Evolutionary conservation across 2,797 vertebrate genomes (phyloP).

Genomic region (Pseudotriccus pelzelni): DNA sequence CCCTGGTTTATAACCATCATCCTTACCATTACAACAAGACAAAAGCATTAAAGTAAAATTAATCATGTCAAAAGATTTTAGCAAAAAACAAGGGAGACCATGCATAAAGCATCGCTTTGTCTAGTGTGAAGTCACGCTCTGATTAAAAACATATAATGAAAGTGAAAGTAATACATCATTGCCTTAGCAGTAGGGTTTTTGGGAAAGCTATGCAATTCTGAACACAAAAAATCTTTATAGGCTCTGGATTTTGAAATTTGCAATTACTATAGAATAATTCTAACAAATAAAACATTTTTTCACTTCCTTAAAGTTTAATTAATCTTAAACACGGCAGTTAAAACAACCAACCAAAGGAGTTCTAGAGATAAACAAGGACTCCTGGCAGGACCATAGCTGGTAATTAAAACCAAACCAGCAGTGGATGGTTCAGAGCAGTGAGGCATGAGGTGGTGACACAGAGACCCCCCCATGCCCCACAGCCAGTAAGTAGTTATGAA

Average conservation of each 20-base stretch:
- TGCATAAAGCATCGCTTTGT: constrained; percentile 92
- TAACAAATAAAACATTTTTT: constrained; percentile 53
- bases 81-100: constrained; percentile 92
- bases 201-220: constrained; percentile 72
- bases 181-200: constrained; percentile 86
- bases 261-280: constrained; percentile 58
- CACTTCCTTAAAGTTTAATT: constrained; percentile 38
- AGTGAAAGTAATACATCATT: constrained; percentile 99
- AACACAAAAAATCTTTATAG: constrained; percentile 70
- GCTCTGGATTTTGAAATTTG: constrained; percentile 65
- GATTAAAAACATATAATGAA: constrained; percentile 99
- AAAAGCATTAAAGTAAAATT: constrained; percentile 95
- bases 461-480: not conserved
- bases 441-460: not conserved
- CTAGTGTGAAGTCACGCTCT: constrained; percentile 98
- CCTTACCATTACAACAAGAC: constrained; percentile 85
- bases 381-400: not conserved
- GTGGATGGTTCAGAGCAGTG: not conserved
- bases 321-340: constrained; percentile 10
- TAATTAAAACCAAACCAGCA: constrained; percentile 50
- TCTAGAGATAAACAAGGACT: constrained; percentile 25
- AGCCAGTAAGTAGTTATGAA: not conserved
- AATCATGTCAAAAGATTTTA: constrained; percentile 95
- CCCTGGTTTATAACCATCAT: constrained; percentile 81
- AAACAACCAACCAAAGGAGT: constrained; percentile 29